Percentiles rank a stretch among this genome's conserved stretches.
phyloP scores from a whole-genome alignment of 2,113 vertebrate genomes.

The Cyanoderma ruficeps region DNA sequence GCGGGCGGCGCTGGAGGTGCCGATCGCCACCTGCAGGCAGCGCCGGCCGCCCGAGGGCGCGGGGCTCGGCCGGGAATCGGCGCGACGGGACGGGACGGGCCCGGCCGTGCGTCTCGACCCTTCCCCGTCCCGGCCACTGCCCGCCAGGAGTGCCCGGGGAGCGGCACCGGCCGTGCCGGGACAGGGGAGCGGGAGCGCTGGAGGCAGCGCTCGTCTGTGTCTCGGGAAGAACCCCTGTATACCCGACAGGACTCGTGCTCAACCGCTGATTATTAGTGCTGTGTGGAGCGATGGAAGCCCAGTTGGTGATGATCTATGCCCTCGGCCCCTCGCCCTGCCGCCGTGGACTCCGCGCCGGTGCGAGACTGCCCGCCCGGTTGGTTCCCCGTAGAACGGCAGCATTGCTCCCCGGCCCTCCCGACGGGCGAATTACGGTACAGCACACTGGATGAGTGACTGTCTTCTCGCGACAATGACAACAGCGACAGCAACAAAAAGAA shows the following conservation, averaged over 20 bases:
- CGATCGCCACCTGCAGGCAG: conserved; percentile 74
- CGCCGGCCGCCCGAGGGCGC: background rate
- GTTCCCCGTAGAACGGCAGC: background rate
- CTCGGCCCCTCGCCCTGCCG: background rate
- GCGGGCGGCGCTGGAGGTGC: background rate
- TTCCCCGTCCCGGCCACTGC: background rate
- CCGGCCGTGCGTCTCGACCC: fast-evolving
- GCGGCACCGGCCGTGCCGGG: background rate
- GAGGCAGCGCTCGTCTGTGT: background rate
- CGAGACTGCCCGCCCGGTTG: background rate
- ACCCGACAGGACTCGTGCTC: background rate
- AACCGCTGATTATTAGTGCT: background rate
- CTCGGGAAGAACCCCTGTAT: background rate
- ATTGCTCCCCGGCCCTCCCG: background rate
- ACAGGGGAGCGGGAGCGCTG: background rate
- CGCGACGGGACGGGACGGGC: no score
- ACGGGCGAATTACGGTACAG: background rate
- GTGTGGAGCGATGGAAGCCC: background rate
- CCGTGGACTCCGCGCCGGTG: background rate
- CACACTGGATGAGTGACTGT: background rate
- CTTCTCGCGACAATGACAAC: background rate
- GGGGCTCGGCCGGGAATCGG: background rate
- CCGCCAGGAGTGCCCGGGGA: background rate
- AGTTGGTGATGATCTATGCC: background rate
- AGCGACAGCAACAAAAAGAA: background rate